These are phyloP conservation scores for Passer domesticus DNA, from an alignment of 2,113 vertebrate genomes.

Conservation along the genomic window DNA sequence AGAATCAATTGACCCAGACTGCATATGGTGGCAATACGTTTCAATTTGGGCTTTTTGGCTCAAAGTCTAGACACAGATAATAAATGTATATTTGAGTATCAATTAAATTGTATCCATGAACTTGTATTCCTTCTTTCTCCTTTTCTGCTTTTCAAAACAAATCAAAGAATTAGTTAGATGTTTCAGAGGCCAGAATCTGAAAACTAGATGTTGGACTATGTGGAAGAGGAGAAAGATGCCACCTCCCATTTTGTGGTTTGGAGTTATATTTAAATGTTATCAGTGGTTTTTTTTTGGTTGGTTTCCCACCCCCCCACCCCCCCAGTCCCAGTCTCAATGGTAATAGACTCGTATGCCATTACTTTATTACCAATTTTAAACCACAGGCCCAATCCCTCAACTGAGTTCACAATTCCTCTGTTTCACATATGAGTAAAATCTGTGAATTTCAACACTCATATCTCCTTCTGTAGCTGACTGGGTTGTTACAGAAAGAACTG, in stretches of 20 bases:
- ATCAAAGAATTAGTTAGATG: neutral
- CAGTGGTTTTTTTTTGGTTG: too few species aligned
- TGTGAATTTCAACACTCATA: neutral
- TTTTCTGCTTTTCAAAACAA: neutral
- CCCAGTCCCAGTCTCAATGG: neutral
- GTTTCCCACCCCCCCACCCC: neutral
- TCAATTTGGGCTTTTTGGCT: conserved; percentile 27
- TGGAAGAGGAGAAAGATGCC: neutral
- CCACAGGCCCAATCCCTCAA: neutral
- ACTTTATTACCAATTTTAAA: neutral
- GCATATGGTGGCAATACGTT: neutral
- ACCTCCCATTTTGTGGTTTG: neutral
- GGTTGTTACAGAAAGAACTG: neutral
- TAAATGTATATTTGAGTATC: neutral
- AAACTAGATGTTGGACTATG: neutral
- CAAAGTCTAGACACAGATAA: conserved; percentile 33
- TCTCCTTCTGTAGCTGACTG: neutral
- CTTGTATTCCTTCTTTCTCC: neutral
- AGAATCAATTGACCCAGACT: conserved; percentile 33
- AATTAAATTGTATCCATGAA: conserved; percentile 9
- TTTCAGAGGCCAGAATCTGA: conserved; percentile 2
- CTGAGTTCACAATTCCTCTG: neutral
- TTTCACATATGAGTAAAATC: neutral
- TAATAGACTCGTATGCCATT: neutral
- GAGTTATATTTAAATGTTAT: neutral